Conservation (phyloP, 35 echinoderm and acorn worm genomes). For the Strongylocentrotus purpuratus region DNA sequence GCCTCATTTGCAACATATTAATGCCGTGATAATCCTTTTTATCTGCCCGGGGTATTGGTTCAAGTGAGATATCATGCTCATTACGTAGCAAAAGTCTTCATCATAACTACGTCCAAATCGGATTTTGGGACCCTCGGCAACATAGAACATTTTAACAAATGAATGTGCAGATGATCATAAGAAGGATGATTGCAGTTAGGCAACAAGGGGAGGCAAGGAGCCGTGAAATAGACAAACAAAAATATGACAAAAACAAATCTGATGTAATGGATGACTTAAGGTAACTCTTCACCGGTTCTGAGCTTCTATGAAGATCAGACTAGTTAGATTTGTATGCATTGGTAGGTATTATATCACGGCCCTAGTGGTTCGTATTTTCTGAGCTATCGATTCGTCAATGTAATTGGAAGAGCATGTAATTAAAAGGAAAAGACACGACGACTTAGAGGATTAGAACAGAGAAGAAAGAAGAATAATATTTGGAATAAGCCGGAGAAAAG, state of each 20-base stretch:
- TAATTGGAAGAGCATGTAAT: not conserved
- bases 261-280: not conserved
- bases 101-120: not conserved
- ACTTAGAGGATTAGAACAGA: not conserved
- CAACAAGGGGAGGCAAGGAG: not conserved
- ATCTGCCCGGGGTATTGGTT: not conserved
- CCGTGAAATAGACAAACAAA: not conserved
- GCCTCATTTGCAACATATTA: not conserved
- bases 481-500: no score
- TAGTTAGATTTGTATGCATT: not conserved
- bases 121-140: not conserved
- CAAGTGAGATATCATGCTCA: not conserved
- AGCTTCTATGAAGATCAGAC: not conserved
- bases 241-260: not conserved
- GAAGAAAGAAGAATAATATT: not conserved
- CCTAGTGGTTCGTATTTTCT: not conserved
- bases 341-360: not conserved
- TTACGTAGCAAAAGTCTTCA: not conserved
- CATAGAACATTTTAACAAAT: not conserved
- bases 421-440: not conserved
- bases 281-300: not conserved
- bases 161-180: not conserved
- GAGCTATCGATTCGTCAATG: no score
- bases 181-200: not conserved
- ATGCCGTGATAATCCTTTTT: not conserved